Base-by-base conservation (phyloP, 2,888 invertebrate genomes). In the Archaeoteleia sp. region DNA sequence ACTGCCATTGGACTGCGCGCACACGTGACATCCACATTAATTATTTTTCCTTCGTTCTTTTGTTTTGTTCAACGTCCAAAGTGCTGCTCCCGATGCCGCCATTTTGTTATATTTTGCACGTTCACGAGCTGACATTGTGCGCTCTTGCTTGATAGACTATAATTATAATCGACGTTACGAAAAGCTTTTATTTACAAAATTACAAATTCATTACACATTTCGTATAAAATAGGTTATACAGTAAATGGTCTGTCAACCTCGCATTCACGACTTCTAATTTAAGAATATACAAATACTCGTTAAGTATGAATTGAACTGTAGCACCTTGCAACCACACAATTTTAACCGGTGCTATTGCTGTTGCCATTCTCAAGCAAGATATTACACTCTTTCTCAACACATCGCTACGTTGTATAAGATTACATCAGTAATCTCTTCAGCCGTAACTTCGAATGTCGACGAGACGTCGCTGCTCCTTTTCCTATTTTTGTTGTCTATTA, bases 11-110 rank as follows among this genome's bases (percentile, higher is more conserved):
- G 35, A 62, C 57, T 57, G 67, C 61, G 62, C 67, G 78, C 74
- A 77, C 76, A 78, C 73, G 78, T 80, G 80, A 80, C 78, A 76
- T 74, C 76, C 74, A 76, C 81, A 82, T 81, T 81, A 81, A 82
- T 82, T 82, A 81, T 81, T 81, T 81, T 79, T 79, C 74, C 75
- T 77, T 76, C 74, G 70, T 76, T 65, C 60, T 60, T 66, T 63
- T 57, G 63, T 60, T 63, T 63, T 43, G 14, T 10, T 27, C 55
- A 32, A 8, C 23, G 23, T 54, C 40, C 60, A 54, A 49, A 67
- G 60, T 29, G 45, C 27, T 30, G 58, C 37, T 62, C 27, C 46
- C 34, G 13, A 32, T 30, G 30, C 48, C 45, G 29, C 46, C 61
- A 62, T 67, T 62, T 67, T 53, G 46, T 48, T 43, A 29, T 13